Evolutionary conservation across 2,797 vertebrate species (phyloP).

Genomic region (Sebastes matsubarae): DNA sequence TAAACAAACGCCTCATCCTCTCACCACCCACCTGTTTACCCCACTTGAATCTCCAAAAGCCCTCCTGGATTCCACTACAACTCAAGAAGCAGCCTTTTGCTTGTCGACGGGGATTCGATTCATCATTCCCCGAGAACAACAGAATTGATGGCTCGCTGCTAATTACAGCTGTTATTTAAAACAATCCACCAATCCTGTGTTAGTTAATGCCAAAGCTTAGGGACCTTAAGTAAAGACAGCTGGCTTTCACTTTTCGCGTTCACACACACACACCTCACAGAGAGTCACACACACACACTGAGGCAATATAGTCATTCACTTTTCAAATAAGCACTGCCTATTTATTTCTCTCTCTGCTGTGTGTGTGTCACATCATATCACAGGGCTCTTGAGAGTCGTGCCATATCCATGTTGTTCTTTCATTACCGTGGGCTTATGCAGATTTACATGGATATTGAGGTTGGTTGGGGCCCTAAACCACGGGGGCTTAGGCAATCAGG

Average conservation of each 20-base stretch:
- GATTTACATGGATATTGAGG: conserved; percentile 67
- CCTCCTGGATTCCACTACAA: not conserved
- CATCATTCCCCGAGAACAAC: not conserved
- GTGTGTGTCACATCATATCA: conserved; percentile 41
- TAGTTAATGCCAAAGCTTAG: conserved; percentile 1
- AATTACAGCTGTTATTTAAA: not conserved
- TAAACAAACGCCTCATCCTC: not conserved
- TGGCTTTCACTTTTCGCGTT: not conserved
- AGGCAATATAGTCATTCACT: conserved; percentile 32
- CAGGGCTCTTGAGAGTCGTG: conserved; percentile 35
- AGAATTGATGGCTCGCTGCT: not conserved
- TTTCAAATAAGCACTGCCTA: conserved; percentile 23
- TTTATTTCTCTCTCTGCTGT: conserved; percentile 23
- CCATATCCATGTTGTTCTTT: conserved; percentile 70
- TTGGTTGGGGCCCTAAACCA: conserved; percentile 52
- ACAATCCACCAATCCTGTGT: not conserved
- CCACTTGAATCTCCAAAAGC: not conserved
- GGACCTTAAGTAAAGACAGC: not conserved
- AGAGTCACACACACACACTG: not conserved
- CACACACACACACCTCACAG: not conserved
- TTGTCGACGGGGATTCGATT: not conserved
- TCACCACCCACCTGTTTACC: conserved; percentile 15
- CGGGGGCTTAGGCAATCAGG: conserved; percentile 39
- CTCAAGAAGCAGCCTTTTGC: not conserved
- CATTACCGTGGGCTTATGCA: conserved; percentile 66